Evolutionary conservation across 2,888 invertebrate genomes (phyloP).

Genomic region (Lithophane socia): DNA sequence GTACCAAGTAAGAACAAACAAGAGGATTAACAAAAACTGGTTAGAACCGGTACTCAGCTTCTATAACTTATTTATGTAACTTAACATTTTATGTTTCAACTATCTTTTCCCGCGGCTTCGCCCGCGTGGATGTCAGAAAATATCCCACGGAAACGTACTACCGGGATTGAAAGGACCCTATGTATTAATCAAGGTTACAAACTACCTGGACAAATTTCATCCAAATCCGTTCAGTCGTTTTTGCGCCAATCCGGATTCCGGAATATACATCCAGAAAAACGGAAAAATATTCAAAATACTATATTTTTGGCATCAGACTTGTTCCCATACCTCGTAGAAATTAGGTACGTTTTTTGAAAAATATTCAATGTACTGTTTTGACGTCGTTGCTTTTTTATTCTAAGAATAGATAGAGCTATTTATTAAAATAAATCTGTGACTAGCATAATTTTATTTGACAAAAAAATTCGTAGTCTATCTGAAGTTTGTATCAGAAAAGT

Average conservation of each 20-base stretch:
- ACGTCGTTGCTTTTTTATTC: background rate
- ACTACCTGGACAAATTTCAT: background rate
- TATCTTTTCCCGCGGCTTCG: background rate
- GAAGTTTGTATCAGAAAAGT: constrained; percentile 14
- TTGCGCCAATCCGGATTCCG: background rate
- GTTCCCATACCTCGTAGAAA: background rate
- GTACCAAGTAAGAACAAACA: constrained; percentile 48
- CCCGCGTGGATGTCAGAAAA: background rate
- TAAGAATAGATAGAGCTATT: background rate
- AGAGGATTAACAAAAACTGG: constrained; percentile 50
- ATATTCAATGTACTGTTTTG: background rate
- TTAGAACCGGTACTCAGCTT: constrained; percentile 28
- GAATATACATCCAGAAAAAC: background rate
- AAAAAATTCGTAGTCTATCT: constrained; percentile 12
- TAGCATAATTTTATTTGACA: background rate
- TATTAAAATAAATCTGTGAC: constrained; percentile 12
- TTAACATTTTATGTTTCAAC: constrained; percentile 13
- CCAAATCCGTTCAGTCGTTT: background rate
- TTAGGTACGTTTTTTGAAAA: background rate
- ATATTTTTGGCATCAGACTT: too few species aligned
- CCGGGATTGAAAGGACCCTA: background rate
- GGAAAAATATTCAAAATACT: too few species aligned
- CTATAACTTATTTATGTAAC: constrained; percentile 31
- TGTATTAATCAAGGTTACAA: background rate
- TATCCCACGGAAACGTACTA: background rate